Evolutionary conservation across 1,140 invertebrate species (phyloP), one percentile per base, ranked within the genome.

Genomic region (Oryctes rhinoceros): DNA sequence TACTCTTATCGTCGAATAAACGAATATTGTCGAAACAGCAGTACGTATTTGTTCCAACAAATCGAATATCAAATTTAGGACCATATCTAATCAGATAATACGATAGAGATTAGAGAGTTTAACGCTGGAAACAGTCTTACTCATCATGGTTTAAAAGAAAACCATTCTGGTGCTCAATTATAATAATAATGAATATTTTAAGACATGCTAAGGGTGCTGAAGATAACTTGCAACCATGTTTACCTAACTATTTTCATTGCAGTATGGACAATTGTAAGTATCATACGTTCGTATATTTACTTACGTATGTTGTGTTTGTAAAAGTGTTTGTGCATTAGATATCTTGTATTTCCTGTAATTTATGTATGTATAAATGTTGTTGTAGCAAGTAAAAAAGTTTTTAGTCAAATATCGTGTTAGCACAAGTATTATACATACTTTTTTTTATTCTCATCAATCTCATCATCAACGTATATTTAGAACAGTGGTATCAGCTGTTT

Each of bases 231-330:
- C 53, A 59, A 59, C 53, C 53, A 59, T 59, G 15, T 59, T 3
- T 59, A 59, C 18, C 53, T 59, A 59, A 18, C 53, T 6, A 59
- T 59, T 18, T 59, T 18, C 53, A 59, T 59, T 59, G 53, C 53
- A 59, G 53, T 18, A 59, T 59, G 53, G 53, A 59, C 53, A 59
- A 59, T 59, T n/a, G 53, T 59, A 59, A 59, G 53, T 59, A 59
- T 30, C 24, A 30, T n/a, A 18, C 15, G 18, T 59, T 15, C 13
- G 49, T 53, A 59, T 44, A 44, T 44, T 44, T 44, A 44, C 39
- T 3, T 44, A 59, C 15, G 5, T 59, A 18, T 6, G 3, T 18
- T 59, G 53, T 18, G n/a, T 59, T 59, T 18, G 53, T n/a, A 18
- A 59, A 59, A 7, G 5, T n/a, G 18, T 59, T 18, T 18, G n/a